These are phyloP conservation scores for Pluvialis apricaria DNA, from an alignment of 2,113 vertebrate genomes.

Conservation along the genomic window DNA sequence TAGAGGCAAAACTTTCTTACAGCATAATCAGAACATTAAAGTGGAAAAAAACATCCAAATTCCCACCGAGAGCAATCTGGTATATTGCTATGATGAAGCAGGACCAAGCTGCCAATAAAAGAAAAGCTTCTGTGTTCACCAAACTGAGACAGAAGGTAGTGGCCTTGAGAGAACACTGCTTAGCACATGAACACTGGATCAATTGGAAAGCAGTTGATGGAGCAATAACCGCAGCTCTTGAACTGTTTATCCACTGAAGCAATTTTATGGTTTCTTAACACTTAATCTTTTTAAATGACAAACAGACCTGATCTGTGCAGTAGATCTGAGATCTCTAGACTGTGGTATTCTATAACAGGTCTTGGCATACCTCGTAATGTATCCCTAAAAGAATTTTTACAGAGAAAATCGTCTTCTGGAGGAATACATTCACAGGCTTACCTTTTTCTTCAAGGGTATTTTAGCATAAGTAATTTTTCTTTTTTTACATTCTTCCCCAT, in stretches of 20 bases:
- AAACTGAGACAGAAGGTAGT: background rate
- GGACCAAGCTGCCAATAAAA: background rate
- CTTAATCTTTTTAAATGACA: constrained; percentile 29
- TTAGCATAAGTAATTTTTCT: background rate
- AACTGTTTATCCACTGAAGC: background rate
- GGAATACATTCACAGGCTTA: background rate
- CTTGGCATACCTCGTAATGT: background rate
- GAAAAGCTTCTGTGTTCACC: background rate
- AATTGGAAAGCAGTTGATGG: background rate
- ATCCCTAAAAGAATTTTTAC: background rate
- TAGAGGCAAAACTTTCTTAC: background rate
- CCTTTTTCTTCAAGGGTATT: background rate
- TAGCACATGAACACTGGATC: background rate
- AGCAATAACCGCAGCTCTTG: background rate
- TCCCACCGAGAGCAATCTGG: background rate
- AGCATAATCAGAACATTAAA: background rate
- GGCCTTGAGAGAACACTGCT: background rate
- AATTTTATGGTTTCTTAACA: constrained; percentile 17
- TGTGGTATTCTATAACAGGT: background rate
- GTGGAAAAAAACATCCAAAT: background rate
- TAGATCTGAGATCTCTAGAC: background rate
- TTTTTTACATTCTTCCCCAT: background rate
- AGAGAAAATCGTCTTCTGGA: background rate
- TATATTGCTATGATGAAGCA: background rate
- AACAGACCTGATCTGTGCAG: background rate